Evolutionary conservation across 2,797 vertebrate genomes (phyloP).

Genomic region (Lithobates sylvaticus): DNA sequence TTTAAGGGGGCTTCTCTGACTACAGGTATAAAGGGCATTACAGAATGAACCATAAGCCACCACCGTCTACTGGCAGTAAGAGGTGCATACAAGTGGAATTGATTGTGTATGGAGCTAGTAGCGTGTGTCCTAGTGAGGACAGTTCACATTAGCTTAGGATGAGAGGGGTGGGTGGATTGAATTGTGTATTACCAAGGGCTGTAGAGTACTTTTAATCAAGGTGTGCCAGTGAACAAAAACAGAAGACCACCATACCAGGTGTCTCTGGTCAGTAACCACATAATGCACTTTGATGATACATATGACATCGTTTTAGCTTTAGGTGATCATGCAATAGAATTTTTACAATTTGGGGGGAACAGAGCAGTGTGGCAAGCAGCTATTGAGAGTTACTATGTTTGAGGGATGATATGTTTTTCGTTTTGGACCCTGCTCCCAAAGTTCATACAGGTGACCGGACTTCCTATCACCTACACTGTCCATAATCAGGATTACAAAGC

Average conservation of each 20-base stretch:
- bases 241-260: background rate
- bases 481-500: background rate
- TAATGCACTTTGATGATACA: slow-evolving; percentile 32
- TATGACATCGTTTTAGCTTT: slow-evolving; percentile 28
- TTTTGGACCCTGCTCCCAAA: slow-evolving; percentile 1
- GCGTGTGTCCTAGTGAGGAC: slow-evolving; percentile 19
- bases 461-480: background rate
- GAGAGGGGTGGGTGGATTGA: background rate
- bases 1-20: slow-evolving; percentile 8
- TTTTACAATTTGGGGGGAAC: background rate
- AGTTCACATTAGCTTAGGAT: slow-evolving; percentile 35
- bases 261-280: slow-evolving; percentile 19
- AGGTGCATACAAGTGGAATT: slow-evolving; percentile 56
- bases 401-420: background rate
- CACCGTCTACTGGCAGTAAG: background rate
- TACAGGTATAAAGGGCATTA: slow-evolving; percentile 25
- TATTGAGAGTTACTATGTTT: slow-evolving; percentile 1
- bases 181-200: slow-evolving; percentile 49
- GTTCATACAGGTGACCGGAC: slow-evolving; percentile 19
- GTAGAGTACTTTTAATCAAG: slow-evolving; percentile 5
- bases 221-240: slow-evolving; percentile 42
- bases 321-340: slow-evolving; percentile 9
- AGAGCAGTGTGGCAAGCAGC: background rate
- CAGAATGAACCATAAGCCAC: background rate
- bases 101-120: slow-evolving; percentile 32